Conservation (phyloP, 1,140 invertebrate species). For the Mya arenaria region DNA sequence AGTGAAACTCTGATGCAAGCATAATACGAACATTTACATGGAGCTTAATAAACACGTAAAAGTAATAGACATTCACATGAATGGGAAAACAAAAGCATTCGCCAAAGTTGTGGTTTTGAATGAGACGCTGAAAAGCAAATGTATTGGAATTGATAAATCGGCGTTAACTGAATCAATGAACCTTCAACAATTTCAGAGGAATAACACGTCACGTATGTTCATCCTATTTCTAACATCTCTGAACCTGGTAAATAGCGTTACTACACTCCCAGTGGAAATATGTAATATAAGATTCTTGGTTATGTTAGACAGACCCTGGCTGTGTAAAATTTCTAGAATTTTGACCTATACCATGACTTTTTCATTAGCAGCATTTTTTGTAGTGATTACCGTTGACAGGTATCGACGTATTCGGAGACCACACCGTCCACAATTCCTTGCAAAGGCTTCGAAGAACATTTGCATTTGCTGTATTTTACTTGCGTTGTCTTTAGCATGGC, state of each 20-base stretch:
- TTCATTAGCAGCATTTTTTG: slow-evolving; percentile 24
- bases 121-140: no score
- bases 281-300: slow-evolving; percentile 29
- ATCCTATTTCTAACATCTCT: slow-evolving; percentile 40
- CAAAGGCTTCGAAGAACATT: slow-evolving; percentile 9
- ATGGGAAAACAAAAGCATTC: no score
- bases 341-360: slow-evolving; percentile 28
- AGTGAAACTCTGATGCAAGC: no score
- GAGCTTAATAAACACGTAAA: no score
- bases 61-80: no score
- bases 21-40: no score
- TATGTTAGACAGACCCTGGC: background rate
- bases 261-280: slow-evolving; percentile 52
- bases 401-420: slow-evolving; percentile 36
- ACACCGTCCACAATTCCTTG: slow-evolving; percentile 15
- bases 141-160: no score
- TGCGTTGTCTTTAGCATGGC: slow-evolving; percentile 11
- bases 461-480: slow-evolving; percentile 31
- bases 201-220: slow-evolving; percentile 45
- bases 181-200: background rate
- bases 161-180: no score
- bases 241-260: slow-evolving; percentile 37
- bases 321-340: slow-evolving; percentile 41
- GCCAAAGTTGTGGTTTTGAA: no score
- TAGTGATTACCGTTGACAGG: slow-evolving; percentile 37